These are phyloP conservation scores for Balearica regulorum DNA, from an alignment of 2,797 vertebrate genomes.

Conservation along the genomic window DNA sequence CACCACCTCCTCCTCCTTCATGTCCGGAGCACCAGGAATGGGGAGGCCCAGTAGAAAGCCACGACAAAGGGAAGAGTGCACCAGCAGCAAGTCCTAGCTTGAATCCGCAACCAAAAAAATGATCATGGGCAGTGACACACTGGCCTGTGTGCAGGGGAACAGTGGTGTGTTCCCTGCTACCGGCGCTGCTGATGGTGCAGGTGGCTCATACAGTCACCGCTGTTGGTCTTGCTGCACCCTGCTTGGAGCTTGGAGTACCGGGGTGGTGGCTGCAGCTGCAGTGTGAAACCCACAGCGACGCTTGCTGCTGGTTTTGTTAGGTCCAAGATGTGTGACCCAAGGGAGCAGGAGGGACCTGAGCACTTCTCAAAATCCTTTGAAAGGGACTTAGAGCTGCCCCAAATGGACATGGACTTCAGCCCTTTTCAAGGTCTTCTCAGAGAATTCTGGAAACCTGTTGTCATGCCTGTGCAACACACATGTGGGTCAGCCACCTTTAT, in stretches of 20 bases:
- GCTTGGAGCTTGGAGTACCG: neutral
- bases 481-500: neutral
- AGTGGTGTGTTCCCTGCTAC: neutral
- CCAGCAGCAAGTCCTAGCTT: neutral
- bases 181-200: neutral
- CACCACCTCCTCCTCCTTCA: neutral
- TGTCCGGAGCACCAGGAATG: neutral
- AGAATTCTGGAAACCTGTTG: neutral
- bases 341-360: neutral
- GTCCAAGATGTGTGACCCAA: neutral
- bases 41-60: neutral
- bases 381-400: neutral
- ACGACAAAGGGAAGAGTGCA: rapidly evolving
- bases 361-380: neutral
- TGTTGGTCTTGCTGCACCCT: neutral
- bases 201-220: neutral
- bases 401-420: neutral
- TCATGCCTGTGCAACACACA: neutral
- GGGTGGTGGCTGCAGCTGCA: neutral
- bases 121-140: neutral
- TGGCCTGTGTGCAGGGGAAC: neutral
- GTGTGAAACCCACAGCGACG: neutral
- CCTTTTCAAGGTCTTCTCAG: neutral
- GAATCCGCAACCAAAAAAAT: neutral
- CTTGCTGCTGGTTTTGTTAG: neutral